Base-by-base conservation (phyloP, 2,888 invertebrate species). In the Coecobrya sp. region DNA sequence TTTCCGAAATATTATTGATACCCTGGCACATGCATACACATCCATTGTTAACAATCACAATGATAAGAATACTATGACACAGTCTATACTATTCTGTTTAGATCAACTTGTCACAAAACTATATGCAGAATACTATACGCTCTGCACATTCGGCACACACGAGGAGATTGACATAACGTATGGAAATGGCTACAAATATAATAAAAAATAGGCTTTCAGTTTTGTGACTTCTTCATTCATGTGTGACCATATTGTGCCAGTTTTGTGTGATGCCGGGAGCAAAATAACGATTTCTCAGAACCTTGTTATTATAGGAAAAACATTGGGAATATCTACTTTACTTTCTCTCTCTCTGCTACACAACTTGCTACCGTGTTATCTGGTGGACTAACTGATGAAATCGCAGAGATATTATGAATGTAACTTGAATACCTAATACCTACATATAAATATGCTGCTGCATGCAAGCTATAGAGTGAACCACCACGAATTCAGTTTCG, bases 161-260 rank as follows among this genome's bases (percentile, higher is more conserved):
- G n/a, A 19, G 22, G 27, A 8, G 49, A 79, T 52, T 79, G 52
- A 79, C 79, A 52, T 11, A 79, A 27, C 13, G 27, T 52, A 52
- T 79, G 52, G 79, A 27, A 45, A 79, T 79, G 27, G 42, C 19
- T 73, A 42, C 22, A 52, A 79, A 52, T 79, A 25, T 62, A 82
- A 42, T 62, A 36, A 22, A n/a, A 55, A 52, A 42, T 59, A 82
- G 11, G 62, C 22, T 59, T 82, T 36, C 62, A 42, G 30, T 82
- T 45, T 62, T 82, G 36, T 82, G 42, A 82, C 82, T 82, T 59
- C 62, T 82, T 82, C 82, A 82, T 62, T 82, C 62, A 82, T 82
- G 82, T 82, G 82, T 82, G 82, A 82, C 82, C 82, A 59, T 82
- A 82, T 82, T 82, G 82, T 42, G 42, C 82, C 42, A 59, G 79